Conservation (phyloP, 1,140 invertebrate genomes). For the Sarcophaga peregrina region DNA sequence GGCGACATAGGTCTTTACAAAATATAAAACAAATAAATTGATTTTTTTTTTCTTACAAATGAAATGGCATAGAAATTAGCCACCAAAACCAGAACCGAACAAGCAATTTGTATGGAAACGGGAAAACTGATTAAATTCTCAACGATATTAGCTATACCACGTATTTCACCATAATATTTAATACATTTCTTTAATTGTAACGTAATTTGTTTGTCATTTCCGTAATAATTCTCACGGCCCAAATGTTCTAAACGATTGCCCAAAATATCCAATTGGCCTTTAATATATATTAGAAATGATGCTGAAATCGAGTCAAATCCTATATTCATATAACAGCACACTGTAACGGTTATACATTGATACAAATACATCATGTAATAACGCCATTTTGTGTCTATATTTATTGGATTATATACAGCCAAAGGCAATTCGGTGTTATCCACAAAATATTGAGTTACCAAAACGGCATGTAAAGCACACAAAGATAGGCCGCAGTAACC, state of each 20-base stretch:
- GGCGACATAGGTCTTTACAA: no score
- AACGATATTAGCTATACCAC: conserved; percentile 46
- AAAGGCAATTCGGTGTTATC: conserved; percentile 37
- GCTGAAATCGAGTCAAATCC: conserved; percentile 56
- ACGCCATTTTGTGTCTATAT: conserved; percentile 24
- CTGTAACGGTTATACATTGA: conserved; percentile 50
- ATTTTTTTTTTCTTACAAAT: conserved; percentile 26
- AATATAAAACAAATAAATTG: background rate
- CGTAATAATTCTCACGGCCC: background rate
- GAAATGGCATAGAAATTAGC: conserved; percentile 62
- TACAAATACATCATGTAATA: conserved; percentile 46
- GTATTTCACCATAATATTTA: conserved; percentile 48
- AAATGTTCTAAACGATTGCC: conserved; percentile 50
- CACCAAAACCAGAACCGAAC: conserved; percentile 57
- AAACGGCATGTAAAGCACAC: conserved; percentile 38
- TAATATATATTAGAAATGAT: conserved; percentile 56
- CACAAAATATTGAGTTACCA: conserved; percentile 22
- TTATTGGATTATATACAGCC: conserved; percentile 37
- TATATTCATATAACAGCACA: conserved; percentile 53
- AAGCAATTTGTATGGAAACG: conserved; percentile 57
- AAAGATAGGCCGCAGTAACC: conserved; percentile 52
- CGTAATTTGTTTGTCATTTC: background rate
- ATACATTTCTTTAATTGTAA: conserved; percentile 53
- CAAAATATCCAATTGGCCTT: conserved; percentile 56
- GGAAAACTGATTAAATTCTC: conserved; percentile 54